phyloP scores from a whole-genome alignment of 1,140 invertebrate species.

The Paralvinella palmiformis region DNA sequence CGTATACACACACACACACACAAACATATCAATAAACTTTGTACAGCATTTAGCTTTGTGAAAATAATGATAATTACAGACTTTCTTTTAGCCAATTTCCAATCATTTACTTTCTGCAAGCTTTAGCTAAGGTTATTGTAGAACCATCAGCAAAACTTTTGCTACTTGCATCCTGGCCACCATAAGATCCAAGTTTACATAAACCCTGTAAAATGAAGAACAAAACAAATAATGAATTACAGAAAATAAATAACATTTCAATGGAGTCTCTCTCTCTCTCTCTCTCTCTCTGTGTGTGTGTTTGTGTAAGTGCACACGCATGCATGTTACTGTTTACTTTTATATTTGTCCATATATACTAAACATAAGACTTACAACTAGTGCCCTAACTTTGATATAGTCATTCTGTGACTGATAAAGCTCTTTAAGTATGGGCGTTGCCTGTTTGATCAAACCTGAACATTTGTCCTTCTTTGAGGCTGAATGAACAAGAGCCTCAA shows the following conservation, averaged over 20 bases:
- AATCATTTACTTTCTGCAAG: conserved; percentile 64
- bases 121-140: conserved; percentile 84
- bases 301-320: no score
- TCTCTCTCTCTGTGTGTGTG: no score
- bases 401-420: conserved; percentile 89
- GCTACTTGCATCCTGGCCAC: conserved; percentile 90
- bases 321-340: no score
- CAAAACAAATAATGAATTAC: no score
- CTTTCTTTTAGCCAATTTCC: neutral
- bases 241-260: no score
- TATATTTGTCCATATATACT: no score
- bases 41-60: no score
- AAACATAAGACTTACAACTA: conserved; percentile 46
- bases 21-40: no score
- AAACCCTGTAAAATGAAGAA: conserved; percentile 61
- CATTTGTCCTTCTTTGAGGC: conserved; percentile 97
- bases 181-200: conserved; percentile 92
- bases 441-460: conserved; percentile 80
- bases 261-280: no score
- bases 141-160: conserved; percentile 93
- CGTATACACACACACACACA: no score
- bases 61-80: no score
- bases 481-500: conserved; percentile 92
- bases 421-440: conserved; percentile 88
- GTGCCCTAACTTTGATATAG: conserved; percentile 65